Percentiles rank a stretch among this genome's conserved stretches.
These are phyloP conservation scores for Sebastes oblongus DNA, from an alignment of 2,797 vertebrate species.

Conservation along the genomic window DNA sequence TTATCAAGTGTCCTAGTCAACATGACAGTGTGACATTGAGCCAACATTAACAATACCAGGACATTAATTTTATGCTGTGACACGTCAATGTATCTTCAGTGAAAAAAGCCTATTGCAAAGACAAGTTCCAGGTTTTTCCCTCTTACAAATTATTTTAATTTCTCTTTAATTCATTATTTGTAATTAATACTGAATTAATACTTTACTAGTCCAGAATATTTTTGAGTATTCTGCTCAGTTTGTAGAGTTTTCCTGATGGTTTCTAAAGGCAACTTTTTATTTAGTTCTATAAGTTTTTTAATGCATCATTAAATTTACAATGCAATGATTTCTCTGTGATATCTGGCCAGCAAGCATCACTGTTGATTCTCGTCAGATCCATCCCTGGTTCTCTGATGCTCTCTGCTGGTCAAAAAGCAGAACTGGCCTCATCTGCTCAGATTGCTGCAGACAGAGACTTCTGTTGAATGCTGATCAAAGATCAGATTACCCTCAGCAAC, in stretches of 20 bases:
- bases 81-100: not conserved
- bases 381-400: constrained; percentile 62
- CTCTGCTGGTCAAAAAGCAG: constrained; percentile 68
- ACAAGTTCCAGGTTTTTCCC: not conserved
- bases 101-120: not conserved
- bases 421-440: not conserved
- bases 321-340: constrained; percentile 34
- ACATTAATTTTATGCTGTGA: not conserved
- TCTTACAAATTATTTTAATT: not conserved
- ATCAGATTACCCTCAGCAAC: constrained; percentile 60
- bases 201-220: not conserved
- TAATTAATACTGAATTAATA: not conserved
- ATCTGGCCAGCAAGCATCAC: constrained; percentile 7
- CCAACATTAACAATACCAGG: not conserved
- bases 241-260: not conserved
- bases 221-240: not conserved
- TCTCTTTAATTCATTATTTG: not conserved
- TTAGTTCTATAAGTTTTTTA: constrained; percentile 7
- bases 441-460: constrained; percentile 28
- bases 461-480: constrained; percentile 60
- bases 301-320: constrained; percentile 31
- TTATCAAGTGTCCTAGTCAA: not conserved
- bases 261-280: constrained; percentile 1
- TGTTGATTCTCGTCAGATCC: not conserved
- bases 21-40: constrained; percentile 10